Conservation (phyloP, 2,113 vertebrate species). For the Psittacus erithacus region DNA sequence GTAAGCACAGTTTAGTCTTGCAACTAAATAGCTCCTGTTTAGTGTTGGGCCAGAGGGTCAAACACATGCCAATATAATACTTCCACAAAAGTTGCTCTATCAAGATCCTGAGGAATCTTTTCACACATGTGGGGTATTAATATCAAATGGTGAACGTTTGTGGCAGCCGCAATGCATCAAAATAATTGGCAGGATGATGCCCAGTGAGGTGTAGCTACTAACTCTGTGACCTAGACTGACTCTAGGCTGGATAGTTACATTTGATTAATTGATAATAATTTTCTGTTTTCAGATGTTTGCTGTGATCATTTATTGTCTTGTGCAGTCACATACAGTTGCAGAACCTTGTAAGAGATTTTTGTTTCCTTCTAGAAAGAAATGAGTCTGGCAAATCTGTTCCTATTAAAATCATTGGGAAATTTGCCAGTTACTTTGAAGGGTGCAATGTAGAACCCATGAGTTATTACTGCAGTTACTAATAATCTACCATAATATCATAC, state of each 20-base stretch:
- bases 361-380: not conserved
- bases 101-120: conserved; percentile 21
- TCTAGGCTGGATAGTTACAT: not conserved
- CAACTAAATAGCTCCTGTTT: not conserved
- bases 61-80: not conserved
- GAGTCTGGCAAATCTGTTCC: not conserved
- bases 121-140: not conserved
- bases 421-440: not conserved
- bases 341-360: not conserved
- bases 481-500: conserved; percentile 23
- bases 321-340: not conserved
- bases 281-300: not conserved
- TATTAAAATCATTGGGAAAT: conserved; percentile 15
- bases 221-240: not conserved
- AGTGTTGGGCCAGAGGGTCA: not conserved
- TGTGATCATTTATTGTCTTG: not conserved
- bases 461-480: conserved; percentile 28
- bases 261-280: not conserved
- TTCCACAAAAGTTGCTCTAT: not conserved
- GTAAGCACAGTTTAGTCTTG: not conserved
- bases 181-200: not conserved
- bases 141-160: not conserved
- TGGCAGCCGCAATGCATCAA: not conserved
- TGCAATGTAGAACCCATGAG: not conserved
- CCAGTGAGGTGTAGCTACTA: not conserved